Base-by-base conservation (phyloP, 2,797 vertebrate species). In the Amblyopsis hoosieri region DNA sequence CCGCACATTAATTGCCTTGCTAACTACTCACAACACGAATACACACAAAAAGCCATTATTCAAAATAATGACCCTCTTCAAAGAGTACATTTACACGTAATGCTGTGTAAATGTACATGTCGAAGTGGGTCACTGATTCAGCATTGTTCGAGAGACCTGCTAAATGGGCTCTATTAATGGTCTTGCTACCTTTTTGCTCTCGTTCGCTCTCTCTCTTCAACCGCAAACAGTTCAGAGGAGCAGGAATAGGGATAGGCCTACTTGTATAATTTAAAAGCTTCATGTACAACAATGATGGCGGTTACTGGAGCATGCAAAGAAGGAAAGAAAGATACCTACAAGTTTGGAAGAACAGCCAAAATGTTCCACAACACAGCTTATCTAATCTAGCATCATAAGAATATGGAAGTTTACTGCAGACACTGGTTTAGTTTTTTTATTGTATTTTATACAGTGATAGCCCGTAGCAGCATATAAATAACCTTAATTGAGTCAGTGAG, bases 1-100 rank as follows among this genome's bases (percentile, higher is more conserved):
- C 57, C 1, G 9, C 23, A 23, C 65, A 67, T 69, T 51, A 71
- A 67, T 72, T 67, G 56, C 50, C 49, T 71, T 62, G 62, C 66
- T 29, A 52, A 50, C 48, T 57, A 15, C 52, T 72, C 29, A 47
- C 57, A 62, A 54, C 62, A 75, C 59, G 56, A 73, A 13, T 17
- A 52, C 33, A 49, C 7, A 0, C 51, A 45, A 29, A 15, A 37
- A 60, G 12, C 31, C n/a, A 8, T 8, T n/a, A 14, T 42, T 61
- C 62, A 31, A 0, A 15, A 51, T 29, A 48, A 66, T 45, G 13
- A 50, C 29, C 56, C 47, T 29, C 11, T 56, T 56, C 45, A 60
- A 19, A 19, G 37, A 29, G 48, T 52, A 53, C 15, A 4, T 19
- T 37, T 14, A 0, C 0, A 37, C 51, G 29, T 19, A 45, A 17